Conservation (phyloP, 2,797 vertebrate species). For the Hozukius guyotensis region DNA sequence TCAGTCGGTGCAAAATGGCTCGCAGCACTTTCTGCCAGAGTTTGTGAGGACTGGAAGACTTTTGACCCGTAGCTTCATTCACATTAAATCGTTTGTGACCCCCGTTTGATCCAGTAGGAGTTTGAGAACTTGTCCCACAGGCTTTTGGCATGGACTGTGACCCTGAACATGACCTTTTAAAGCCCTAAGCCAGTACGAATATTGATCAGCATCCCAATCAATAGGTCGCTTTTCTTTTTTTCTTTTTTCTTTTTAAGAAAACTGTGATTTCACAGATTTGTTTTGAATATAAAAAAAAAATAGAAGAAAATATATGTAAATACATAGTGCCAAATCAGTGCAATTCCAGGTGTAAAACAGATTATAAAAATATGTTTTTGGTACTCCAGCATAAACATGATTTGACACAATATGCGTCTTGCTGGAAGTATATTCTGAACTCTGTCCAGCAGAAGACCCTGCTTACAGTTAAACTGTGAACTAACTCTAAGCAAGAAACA, state of each 20-base stretch:
- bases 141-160: background rate
- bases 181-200: background rate
- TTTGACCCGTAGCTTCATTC: background rate
- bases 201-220: background rate
- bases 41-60: background rate
- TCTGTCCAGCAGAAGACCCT: background rate
- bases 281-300: background rate
- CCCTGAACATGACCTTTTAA: background rate
- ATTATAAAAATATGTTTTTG: background rate
- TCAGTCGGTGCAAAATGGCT: slow-evolving; percentile 1
- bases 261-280: background rate
- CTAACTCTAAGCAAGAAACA: too few species aligned
- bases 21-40: background rate
- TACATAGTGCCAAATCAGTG: background rate
- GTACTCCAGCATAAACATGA: background rate
- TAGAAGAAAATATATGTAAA: background rate
- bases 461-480: too few species aligned
- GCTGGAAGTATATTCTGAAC: background rate
- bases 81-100: background rate
- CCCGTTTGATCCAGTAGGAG: background rate
- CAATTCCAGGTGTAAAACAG: too few species aligned
- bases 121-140: background rate
- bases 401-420: too few species aligned
- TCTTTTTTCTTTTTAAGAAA: background rate
- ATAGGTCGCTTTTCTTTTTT: background rate